These are phyloP conservation scores for Lymantria monacha DNA, from an alignment of 2,888 invertebrate species.

Conservation along the genomic window DNA sequence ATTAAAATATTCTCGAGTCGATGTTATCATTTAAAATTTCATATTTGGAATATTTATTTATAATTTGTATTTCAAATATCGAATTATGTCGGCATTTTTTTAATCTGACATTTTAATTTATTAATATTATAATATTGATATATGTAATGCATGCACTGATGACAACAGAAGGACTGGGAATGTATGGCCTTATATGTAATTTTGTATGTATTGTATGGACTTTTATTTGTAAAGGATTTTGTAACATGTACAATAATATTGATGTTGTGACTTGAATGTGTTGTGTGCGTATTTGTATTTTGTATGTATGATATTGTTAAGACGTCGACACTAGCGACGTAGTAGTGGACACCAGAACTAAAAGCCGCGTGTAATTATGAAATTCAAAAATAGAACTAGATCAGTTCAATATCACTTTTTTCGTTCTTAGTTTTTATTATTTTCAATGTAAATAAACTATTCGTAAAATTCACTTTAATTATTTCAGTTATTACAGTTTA, in stretches of 20 bases:
- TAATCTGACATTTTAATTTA: not conserved
- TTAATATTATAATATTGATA: too few relatives aligned
- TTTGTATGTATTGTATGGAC: slow-evolving; percentile 23
- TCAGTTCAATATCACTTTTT: not conserved
- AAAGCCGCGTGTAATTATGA: not conserved
- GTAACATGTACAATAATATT: slow-evolving; percentile 3
- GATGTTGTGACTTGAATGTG: not conserved
- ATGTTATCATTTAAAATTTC: not conserved
- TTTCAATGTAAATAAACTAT: too few relatives aligned
- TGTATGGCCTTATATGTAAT: slow-evolving; percentile 37
- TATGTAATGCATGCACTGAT: slow-evolving; percentile 9
- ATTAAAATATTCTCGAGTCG: not conserved
- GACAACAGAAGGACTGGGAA: slow-evolving; percentile 32
- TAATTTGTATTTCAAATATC: not conserved
- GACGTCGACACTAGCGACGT: not conserved
- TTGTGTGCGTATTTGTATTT: not conserved
- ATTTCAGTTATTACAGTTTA: too few relatives aligned
- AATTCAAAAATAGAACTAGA: not conserved
- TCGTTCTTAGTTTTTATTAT: too few relatives aligned
- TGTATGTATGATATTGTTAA: not conserved
- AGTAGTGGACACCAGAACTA: not conserved
- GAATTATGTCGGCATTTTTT: not conserved
- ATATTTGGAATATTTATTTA: not conserved
- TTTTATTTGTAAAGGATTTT: slow-evolving; percentile 9
- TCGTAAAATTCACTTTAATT: too few relatives aligned